Conservation (phyloP, 1,140 invertebrate species). For the Dinothrombium tinctorium region DNA sequence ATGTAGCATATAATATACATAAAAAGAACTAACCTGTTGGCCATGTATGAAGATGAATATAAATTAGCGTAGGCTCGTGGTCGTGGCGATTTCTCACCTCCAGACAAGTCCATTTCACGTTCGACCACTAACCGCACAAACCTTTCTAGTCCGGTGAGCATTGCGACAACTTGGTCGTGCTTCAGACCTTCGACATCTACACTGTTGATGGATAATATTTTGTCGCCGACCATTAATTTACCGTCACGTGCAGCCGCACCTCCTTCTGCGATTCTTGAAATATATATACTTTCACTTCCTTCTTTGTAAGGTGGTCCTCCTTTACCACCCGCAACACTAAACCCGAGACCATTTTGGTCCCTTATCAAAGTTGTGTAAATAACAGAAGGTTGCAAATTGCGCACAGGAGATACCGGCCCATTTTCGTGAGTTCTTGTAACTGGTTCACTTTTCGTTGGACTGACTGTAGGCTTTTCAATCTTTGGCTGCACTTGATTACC, state of each 20-base stretch:
- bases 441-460: no score
- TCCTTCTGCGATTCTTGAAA: slow-evolving; percentile 72
- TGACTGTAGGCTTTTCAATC: no score
- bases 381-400: no score
- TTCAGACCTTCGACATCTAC: slow-evolving; percentile 66
- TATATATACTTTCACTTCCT: slow-evolving; percentile 56
- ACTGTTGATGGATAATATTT: slow-evolving; percentile 80
- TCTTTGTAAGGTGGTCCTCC: no score
- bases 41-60: slow-evolving; percentile 36
- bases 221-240: slow-evolving; percentile 73
- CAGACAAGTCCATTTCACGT: slow-evolving; percentile 25
- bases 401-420: no score
- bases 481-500: no score
- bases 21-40: no score
- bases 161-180: slow-evolving; percentile 68
- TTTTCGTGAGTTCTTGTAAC: no score
- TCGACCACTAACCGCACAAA: slow-evolving; percentile 70
- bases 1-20: no score
- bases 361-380: slow-evolving; percentile 70
- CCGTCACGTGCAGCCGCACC: slow-evolving; percentile 77
- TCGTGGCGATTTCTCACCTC: slow-evolving; percentile 16
- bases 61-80: slow-evolving; percentile 35
- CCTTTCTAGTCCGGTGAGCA: slow-evolving; percentile 62
- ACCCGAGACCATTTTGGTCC: slow-evolving; percentile 70
- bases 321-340: slow-evolving; percentile 83